A percentile compares a stretch with the other conserved stretches of the same genome.
Evolutionary conservation across 2,888 invertebrate genomes (phyloP).

Genomic region (Pandemis corylana): DNA sequence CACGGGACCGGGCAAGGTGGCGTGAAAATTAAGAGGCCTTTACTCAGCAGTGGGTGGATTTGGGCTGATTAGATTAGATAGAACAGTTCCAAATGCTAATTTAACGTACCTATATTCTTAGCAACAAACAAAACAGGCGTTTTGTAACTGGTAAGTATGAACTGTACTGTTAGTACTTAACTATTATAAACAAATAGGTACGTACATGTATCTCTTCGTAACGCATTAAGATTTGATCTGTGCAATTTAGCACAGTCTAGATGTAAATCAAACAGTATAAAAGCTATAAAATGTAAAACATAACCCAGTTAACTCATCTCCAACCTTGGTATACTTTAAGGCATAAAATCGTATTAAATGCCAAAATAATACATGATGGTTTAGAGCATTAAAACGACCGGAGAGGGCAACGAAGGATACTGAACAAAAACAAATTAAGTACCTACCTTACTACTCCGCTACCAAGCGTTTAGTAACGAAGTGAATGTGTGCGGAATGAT

Average conservation of each 20-base stretch:
- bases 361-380: conserved; percentile 51
- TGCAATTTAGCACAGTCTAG: conserved; percentile 2
- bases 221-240: conserved; percentile 2
- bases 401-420: neutral
- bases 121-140: too few relatives aligned
- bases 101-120: too few relatives aligned
- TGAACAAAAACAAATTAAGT: too few relatives aligned
- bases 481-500: too few relatives aligned
- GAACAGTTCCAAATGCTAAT: too few relatives aligned
- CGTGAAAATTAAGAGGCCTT: too few relatives aligned
- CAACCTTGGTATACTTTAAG: conserved; percentile 27
- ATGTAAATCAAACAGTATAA: neutral
- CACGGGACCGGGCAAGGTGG: too few relatives aligned
- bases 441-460: too few relatives aligned
- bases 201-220: neutral
- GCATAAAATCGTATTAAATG: conserved; percentile 41
- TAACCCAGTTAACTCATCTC: conserved; percentile 17
- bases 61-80: too few relatives aligned
- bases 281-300: conserved; percentile 16
- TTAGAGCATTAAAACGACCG: conserved; percentile 44
- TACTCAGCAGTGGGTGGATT: too few relatives aligned
- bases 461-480: too few relatives aligned
- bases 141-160: too few relatives aligned
- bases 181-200: neutral
- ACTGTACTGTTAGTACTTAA: neutral